A percentile compares a stretch with the other conserved stretches of the same genome.
Evolutionary conservation across 2,888 invertebrate genomes (phyloP).

Genomic region (Neria commutata): DNA sequence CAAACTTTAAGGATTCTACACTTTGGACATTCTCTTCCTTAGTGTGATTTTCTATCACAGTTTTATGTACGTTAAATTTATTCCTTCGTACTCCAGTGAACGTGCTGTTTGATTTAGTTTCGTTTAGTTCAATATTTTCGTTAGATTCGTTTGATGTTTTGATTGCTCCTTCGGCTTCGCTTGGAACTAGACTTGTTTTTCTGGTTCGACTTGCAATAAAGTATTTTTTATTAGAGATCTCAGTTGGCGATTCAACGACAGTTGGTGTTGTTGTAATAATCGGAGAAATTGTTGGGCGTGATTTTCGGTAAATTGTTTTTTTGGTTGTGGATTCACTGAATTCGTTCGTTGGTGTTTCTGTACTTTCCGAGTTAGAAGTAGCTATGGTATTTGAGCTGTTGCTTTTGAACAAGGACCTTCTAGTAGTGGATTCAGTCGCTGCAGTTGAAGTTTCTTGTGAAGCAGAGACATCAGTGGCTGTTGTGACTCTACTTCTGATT

Average conservation of each 20-base stretch:
- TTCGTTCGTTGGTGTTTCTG: no score
- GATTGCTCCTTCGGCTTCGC: neutral
- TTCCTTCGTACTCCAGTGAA: no score
- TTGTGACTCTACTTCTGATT: neutral
- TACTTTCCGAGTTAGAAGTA: neutral
- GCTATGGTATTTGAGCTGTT: neutral
- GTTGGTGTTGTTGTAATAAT: neutral
- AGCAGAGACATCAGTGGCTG: neutral
- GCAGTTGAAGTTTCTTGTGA: neutral
- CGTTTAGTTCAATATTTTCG: no score
- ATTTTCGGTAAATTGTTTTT: slow-evolving; percentile 9
- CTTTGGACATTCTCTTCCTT: no score
- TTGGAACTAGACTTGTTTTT: neutral
- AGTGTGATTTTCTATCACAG: no score
- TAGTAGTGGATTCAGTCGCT: neutral
- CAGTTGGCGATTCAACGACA: slow-evolving; percentile 4
- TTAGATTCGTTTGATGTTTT: no score
- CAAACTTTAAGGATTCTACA: neutral
- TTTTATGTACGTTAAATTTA: no score
- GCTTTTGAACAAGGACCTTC: neutral
- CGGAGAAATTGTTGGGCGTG: slow-evolving; percentile 2
- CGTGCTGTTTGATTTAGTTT: no score
- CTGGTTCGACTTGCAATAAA: no score
- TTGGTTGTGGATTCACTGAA: neutral
- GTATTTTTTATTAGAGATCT: no score